Evolutionary conservation across 1,140 invertebrate genomes (phyloP).

Genomic region (Drosophila punjabiensis): DNA sequence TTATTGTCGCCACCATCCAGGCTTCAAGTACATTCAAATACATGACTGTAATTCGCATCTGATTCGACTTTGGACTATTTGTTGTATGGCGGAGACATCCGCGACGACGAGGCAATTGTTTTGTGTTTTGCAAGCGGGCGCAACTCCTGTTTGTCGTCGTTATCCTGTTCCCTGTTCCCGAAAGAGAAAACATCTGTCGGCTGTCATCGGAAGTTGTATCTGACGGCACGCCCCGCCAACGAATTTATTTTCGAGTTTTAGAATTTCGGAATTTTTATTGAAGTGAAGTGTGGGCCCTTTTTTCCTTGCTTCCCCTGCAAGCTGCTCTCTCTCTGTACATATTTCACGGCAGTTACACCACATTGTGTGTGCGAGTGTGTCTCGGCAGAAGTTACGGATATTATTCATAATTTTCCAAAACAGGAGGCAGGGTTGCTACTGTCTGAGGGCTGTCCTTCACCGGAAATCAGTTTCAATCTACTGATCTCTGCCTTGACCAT

Average conservation of each 20-base stretch:
- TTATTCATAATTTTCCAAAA: slow-evolving; percentile 82
- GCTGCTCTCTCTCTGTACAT: slow-evolving; percentile 50
- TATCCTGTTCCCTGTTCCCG: slow-evolving; percentile 39
- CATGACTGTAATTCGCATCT: slow-evolving; percentile 41
- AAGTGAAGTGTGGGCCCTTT: slow-evolving; percentile 49
- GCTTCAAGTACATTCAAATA: slow-evolving; percentile 64
- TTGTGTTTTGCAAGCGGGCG: slow-evolving; percentile 78
- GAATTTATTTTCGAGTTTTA: slow-evolving; percentile 17
- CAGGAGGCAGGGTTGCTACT: slow-evolving; percentile 32
- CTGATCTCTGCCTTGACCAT: slow-evolving; percentile 26
- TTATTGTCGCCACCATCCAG: slow-evolving; percentile 11
- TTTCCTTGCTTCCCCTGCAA: slow-evolving; percentile 67
- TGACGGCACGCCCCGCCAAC: slow-evolving; percentile 76
- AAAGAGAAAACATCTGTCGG: slow-evolving; percentile 75
- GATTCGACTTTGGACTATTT: slow-evolving; percentile 32
- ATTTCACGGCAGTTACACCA: slow-evolving; percentile 31
- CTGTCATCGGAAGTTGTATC: slow-evolving; percentile 82
- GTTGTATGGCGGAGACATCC: slow-evolving; percentile 65
- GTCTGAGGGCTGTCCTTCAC: slow-evolving; percentile 62
- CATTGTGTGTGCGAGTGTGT: slow-evolving; percentile 11
- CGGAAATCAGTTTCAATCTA: slow-evolving; percentile 48
- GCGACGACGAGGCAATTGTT: slow-evolving; percentile 71
- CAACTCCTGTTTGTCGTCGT: slow-evolving; percentile 43
- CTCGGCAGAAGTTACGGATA: slow-evolving; percentile 74
- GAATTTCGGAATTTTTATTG: slow-evolving; percentile 20